phyloP scores from a whole-genome alignment of 1,140 invertebrate species.

The Penaeus japonicus region DNA sequence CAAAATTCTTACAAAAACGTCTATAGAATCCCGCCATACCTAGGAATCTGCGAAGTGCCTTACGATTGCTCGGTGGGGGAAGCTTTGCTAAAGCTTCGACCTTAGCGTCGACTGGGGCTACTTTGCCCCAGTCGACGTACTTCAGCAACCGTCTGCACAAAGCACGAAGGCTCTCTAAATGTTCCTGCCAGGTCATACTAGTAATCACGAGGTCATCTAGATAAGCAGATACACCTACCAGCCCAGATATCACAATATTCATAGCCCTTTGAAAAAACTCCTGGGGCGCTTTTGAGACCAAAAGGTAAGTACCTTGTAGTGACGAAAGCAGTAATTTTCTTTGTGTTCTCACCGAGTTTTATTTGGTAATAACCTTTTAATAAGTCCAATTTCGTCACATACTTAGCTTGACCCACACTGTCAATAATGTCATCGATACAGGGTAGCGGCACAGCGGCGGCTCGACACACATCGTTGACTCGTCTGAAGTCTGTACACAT shows the following conservation, averaged over 20 bases:
- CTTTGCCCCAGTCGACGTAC: not conserved
- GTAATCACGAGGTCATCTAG: not conserved
- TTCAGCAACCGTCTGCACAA: not conserved
- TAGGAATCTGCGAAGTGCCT: not conserved
- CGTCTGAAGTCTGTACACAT: not conserved
- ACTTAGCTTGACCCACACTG: not conserved
- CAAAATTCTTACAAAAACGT: not conserved
- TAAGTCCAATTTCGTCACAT: constrained; percentile 1
- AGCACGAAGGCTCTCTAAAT: not conserved
- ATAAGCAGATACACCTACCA: too few relatives aligned
- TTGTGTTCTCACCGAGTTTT: too few relatives aligned
- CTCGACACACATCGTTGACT: not conserved
- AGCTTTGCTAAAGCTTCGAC: too few relatives aligned
- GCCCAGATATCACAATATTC: too few relatives aligned
- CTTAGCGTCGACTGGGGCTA: not conserved
- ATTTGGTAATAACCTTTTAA: not conserved
- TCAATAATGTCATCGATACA: not conserved
- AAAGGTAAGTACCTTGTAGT: not conserved
- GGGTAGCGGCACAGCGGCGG: not conserved
- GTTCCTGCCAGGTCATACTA: not conserved
- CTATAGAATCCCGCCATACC: constrained; percentile 7
- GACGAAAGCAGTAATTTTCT: not conserved
- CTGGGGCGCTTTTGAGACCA: not conserved
- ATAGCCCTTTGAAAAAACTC: too few relatives aligned
- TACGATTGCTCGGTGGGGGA: not conserved